Percentiles rank a stretch among this genome's conserved stretches.
phyloP scores from a whole-genome alignment of 2,113 vertebrate genomes.

The Ctenodactylus gundi region DNA sequence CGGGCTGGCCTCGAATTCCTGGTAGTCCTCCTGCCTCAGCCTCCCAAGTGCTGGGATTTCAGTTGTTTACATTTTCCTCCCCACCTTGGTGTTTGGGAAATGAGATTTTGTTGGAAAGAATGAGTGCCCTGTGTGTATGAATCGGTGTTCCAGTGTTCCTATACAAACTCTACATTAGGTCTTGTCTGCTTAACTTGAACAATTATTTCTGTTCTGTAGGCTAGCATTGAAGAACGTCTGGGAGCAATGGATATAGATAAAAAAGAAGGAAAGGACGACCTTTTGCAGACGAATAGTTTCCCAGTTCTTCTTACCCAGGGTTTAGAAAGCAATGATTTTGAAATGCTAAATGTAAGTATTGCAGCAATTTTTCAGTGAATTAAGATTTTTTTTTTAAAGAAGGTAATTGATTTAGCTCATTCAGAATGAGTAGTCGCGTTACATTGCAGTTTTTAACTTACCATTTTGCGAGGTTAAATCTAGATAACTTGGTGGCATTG shows the following conservation, averaged over 20 bases:
- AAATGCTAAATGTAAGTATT: constrained; percentile 93
- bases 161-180: not conserved
- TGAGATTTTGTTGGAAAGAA: not conserved
- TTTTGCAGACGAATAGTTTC: constrained; percentile 93
- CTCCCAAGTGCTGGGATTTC: too few relatives aligned
- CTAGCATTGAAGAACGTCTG: constrained; percentile 94
- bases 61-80: not conserved
- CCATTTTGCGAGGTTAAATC: not conserved
- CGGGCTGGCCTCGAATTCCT: too few relatives aligned
- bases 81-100: not conserved
- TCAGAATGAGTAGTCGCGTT: not conserved
- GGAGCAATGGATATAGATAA: constrained; percentile 90
- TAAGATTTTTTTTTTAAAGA: constrained; percentile 37
- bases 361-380: not conserved
- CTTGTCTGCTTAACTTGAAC: constrained; percentile 16
- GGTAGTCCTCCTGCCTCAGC: too few relatives aligned
- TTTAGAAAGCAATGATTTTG: constrained; percentile 93
- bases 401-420: not conserved
- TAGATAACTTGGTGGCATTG: constrained; percentile 45
- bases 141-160: not conserved
- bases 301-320: constrained; percentile 94
- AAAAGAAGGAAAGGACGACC: constrained; percentile 82
- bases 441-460: not conserved
- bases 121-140: not conserved
- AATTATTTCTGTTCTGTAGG: constrained; percentile 79